Conservation (phyloP, 2,113 vertebrate genomes). For the Macaca nemestrina region DNA sequence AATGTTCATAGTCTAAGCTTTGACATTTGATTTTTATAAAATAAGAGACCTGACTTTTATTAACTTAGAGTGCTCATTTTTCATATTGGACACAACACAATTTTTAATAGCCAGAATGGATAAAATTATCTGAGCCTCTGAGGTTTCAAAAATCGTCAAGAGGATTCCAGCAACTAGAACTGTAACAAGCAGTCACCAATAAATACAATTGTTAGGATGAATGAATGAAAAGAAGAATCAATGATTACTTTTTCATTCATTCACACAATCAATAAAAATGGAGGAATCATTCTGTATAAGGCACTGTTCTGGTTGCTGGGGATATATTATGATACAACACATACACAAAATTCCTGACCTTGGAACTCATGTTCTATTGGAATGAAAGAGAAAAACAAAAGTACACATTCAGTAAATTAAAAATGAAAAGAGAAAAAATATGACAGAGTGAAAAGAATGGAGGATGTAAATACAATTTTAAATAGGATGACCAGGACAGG, state of each 20-base stretch:
- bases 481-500: not conserved
- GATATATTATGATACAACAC: not conserved
- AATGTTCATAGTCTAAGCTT: constrained; percentile 6
- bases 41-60: not conserved
- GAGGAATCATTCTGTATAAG: not conserved
- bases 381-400: not conserved
- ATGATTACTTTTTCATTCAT: not conserved
- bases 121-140: not conserved
- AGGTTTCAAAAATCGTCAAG: not conserved
- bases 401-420: not conserved
- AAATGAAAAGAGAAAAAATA: not conserved
- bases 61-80: constrained; percentile 21
- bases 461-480: not conserved
- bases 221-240: not conserved
- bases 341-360: not conserved
- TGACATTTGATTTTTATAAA: constrained; percentile 18
- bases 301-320: not conserved
- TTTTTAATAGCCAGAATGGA: not conserved
- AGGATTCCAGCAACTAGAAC: not conserved
- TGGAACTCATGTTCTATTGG: not conserved
- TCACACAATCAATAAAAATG: not conserved
- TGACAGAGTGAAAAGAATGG: not conserved
- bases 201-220: not conserved
- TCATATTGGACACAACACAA: not conserved
- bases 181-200: not conserved